Base-by-base conservation (phyloP, 2,113 vertebrate genomes). In the Hiodon tergisus region DNA sequence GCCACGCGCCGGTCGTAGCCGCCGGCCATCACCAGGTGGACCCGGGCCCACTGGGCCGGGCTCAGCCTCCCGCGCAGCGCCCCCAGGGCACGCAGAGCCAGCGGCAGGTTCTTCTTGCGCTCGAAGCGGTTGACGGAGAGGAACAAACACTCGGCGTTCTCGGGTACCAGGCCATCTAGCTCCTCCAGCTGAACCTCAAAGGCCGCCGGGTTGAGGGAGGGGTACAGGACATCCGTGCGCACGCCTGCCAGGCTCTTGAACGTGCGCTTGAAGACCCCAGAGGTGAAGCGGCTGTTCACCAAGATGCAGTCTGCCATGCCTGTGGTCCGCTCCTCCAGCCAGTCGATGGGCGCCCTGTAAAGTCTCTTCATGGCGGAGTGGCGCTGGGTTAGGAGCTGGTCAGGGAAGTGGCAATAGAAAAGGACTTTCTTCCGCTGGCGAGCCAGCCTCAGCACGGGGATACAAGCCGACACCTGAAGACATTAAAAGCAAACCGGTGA, bases 381-480 rank as follows among this genome's bases (percentile, higher is more conserved):
- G 71, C 95, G 93, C 81, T 90, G 88, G 55, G 95, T 94, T 74
- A 99, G 89, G 3, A 99, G 92, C 76, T 97, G 93, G 80, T 99
- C 97, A 0, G 97, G 97, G 76, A 98, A 99, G 87, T 99, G 97
- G 83, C 97, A 99, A 87, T 99, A 99, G 80, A 99, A 99, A 61
- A 99, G 87, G 81, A 99, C 91, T 84, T 95, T 97, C 88, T 98
- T 98, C 14, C 79, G 91, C 5, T 79, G 88, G 79, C 95, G 93
- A 74, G 94, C 89, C 83, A 98, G 84, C 67, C 94, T 90, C 72
- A 99, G 87, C 8, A 97, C 86, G 0, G 97, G 97, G 82, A 99
- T 96, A 70, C 97, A 99, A 61, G 92, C 96, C 0, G 97, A 98
- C 13, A 99, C 96, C 97, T 99, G 67, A 1, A 60, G 16, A 74